Base-by-base conservation (phyloP, 1,140 invertebrate genomes). In the Tetramorium simillimum region DNA sequence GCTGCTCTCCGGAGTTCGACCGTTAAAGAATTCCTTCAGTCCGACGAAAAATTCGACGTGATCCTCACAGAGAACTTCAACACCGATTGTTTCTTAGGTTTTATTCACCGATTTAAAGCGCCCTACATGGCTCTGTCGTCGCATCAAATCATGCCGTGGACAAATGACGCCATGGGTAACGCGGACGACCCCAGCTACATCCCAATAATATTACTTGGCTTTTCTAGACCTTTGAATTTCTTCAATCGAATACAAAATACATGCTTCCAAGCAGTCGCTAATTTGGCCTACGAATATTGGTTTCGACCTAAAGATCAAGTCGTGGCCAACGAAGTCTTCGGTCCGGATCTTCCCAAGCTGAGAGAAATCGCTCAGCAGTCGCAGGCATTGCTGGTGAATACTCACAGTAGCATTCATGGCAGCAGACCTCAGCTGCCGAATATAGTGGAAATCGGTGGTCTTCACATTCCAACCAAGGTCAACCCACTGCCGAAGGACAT, bases 21-120 rank as follows among this genome's bases (percentile, higher is more conserved):
- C 7, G 93, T 97, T 1, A 92, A 95, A 43, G 89, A 96, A 56
- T 92, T 97, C 51, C 89, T 96, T 37, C 94, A 94, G 51, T 94
- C 94, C 0, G 82, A 93, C 0, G 92, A 96, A 21, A 95, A 95
- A 7, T 97, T 97, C 75, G 97, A 97, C 90, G 33, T 97, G 1
- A 92, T 97, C 1, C 90, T 97, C 7, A 95, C 96, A 0, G 97
- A 97, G 89, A 95, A 95, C 51, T 97, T 97, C 88, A 96, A 96
- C 65, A 96, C 96, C 3, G 96, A 97, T 69, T 97, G 97, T 86
- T 96, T 96, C 87, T 89, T 97, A 51, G 96, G 95, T 9, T 92
- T 97, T 40, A 91, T 92, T 0, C 86, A 93, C 56, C 88, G 81
- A 0, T 95, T 97, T 63, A 90, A 96, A 33, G 96, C 95, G 0